A percentile compares a stretch with the other conserved stretches of the same genome.
Conservation (phyloP, 2,113 vertebrate genomes). For the Sus scrofa region T2T-Sscrofa CM000827.6:62928501-62929000, state of each 20-base stretch:
- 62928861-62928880: constrained; percentile 34
- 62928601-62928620: neutral
- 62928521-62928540: neutral
- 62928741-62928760: neutral
- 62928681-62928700: neutral
- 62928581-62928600: neutral
- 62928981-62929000: neutral
- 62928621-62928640: neutral
- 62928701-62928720: neutral
- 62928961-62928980: constrained; percentile 38
- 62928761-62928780: neutral
- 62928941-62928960: constrained; percentile 36
- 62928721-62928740: neutral
- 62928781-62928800: neutral
- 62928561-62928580: neutral
- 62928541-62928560: constrained; percentile 18
- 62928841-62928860: neutral
- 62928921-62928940: constrained; percentile 55
- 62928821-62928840: neutral
- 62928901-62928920: constrained; percentile 52
- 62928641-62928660: neutral
- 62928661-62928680: neutral
- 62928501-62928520: neutral
- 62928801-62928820: neutral
- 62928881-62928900: constrained; percentile 6